Percentiles rank a stretch among this genome's conserved stretches.
Evolutionary conservation across 2,888 invertebrate species (phyloP).

Genomic region (Sphaeridia pumilis): DNA sequence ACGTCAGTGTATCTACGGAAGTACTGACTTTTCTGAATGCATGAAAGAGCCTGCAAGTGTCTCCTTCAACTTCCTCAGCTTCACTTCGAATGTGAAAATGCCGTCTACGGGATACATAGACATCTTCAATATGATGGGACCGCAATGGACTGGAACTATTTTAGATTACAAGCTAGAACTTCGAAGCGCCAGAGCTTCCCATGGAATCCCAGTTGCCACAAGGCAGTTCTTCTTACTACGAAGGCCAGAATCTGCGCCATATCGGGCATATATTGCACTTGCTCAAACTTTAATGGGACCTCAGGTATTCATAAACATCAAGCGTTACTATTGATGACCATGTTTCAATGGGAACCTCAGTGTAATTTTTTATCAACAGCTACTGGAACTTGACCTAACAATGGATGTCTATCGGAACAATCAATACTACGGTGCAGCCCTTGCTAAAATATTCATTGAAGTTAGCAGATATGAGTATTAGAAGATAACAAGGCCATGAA

Average conservation of each 20-base stretch:
- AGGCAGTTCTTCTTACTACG: slow-evolving; percentile 43
- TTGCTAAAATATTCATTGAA: slow-evolving; percentile 72
- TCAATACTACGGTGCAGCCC: slow-evolving; percentile 64
- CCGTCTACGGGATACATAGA: slow-evolving; percentile 54
- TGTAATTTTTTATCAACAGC: slow-evolving; percentile 38
- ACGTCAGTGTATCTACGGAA: slow-evolving; percentile 17
- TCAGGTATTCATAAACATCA: slow-evolving; percentile 43
- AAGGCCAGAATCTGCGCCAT: slow-evolving; percentile 47
- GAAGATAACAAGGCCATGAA: slow-evolving; percentile 31
- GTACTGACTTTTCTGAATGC: slow-evolving; percentile 48
- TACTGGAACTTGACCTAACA: slow-evolving; percentile 70
- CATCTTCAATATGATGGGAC: slow-evolving; percentile 79
- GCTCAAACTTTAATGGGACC: slow-evolving; percentile 67
- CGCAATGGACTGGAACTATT: slow-evolving; percentile 54
- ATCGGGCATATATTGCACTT: slow-evolving; percentile 62
- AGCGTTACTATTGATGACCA: background rate
- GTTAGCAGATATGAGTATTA: slow-evolving; percentile 74
- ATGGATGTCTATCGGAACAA: slow-evolving; percentile 70
- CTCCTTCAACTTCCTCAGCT: slow-evolving; percentile 86
- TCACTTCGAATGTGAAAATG: slow-evolving; percentile 70
- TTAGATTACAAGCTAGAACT: slow-evolving; percentile 66
- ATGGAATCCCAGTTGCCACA: slow-evolving; percentile 42
- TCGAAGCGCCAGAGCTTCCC: slow-evolving; percentile 46
- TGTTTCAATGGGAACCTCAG: background rate
- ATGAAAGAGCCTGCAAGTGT: slow-evolving; percentile 68